Conservation (phyloP, 2,888 invertebrate species). For the Cataglyphis rosenhaueri region DNA sequence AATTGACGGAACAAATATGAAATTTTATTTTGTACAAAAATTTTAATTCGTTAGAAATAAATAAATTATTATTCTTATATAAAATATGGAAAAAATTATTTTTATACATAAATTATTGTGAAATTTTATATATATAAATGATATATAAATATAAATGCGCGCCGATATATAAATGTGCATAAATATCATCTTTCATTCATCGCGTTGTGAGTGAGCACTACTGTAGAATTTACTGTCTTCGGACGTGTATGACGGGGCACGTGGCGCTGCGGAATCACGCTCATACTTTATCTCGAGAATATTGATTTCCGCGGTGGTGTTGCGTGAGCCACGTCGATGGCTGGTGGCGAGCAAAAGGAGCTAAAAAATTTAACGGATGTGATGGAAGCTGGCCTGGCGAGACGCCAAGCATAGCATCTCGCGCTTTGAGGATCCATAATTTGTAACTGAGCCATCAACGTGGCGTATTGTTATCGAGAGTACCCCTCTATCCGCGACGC, state of each 20-base stretch:
- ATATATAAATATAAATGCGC: not conserved
- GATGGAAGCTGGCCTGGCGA: conserved; percentile 36
- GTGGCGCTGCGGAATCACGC: conserved; percentile 50
- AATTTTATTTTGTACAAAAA: too few species aligned
- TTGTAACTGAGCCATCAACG: conserved; percentile 48
- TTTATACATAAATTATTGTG: not conserved
- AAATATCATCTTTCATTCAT: not conserved
- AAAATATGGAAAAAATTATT: not conserved
- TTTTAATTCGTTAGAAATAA: not conserved
- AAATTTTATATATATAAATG: not conserved
- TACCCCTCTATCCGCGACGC: not conserved
- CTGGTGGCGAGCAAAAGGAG: conserved; percentile 27
- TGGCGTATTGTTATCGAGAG: conserved; percentile 46
- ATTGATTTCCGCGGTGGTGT: conserved; percentile 49
- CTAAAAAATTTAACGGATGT: conserved; percentile 37
- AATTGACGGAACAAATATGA: too few species aligned
- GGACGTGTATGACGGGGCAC: conserved; percentile 48
- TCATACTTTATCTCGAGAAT: conserved; percentile 55
- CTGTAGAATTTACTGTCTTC: conserved; percentile 46
- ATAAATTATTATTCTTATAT: not conserved
- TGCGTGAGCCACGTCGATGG: conserved; percentile 40
- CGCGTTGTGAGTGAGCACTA: conserved; percentile 10
- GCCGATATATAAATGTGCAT: not conserved
- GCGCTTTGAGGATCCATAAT: conserved; percentile 49
- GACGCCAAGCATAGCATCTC: conserved; percentile 35